These are phyloP conservation scores for Pedionomus torquatus DNA, from an alignment of 2,113 vertebrate genomes.

Conservation along the genomic window DNA sequence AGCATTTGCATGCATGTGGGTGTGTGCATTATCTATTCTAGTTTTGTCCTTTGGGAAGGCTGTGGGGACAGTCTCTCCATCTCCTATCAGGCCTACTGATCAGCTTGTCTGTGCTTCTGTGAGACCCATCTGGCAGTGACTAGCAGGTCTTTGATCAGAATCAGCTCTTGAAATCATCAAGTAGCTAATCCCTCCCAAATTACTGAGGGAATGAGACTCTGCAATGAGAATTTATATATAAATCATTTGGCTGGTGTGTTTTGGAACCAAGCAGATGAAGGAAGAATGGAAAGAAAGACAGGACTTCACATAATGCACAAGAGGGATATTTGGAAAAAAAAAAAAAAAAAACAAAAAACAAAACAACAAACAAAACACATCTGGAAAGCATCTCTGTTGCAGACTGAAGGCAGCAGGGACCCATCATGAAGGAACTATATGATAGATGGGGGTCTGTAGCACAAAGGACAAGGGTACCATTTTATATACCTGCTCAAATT, in stretches of 20 bases:
- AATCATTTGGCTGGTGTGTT: not conserved
- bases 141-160: slow-evolving; percentile 44
- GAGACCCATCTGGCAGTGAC: slow-evolving; percentile 27
- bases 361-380: no score
- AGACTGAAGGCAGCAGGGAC: not conserved
- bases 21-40: not conserved
- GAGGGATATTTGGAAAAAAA: not conserved
- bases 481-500: not conserved
- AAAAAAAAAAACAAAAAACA: not conserved
- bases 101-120: not conserved
- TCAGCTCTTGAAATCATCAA: slow-evolving; percentile 42
- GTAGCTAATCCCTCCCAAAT: slow-evolving; percentile 43
- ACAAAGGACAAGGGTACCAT: not conserved
- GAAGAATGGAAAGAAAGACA: not conserved
- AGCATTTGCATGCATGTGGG: not conserved
- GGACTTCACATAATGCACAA: not conserved
- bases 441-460: not conserved
- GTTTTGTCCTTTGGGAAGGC: not conserved
- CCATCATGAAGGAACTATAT: not conserved
- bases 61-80: not conserved
- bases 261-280: not conserved
- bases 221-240: not conserved
- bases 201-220: slow-evolving; percentile 11
- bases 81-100: not conserved
- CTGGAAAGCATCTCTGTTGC: not conserved